phyloP scores from a whole-genome alignment of 2,888 invertebrate genomes.

The Mayetiola destructor region DNA sequence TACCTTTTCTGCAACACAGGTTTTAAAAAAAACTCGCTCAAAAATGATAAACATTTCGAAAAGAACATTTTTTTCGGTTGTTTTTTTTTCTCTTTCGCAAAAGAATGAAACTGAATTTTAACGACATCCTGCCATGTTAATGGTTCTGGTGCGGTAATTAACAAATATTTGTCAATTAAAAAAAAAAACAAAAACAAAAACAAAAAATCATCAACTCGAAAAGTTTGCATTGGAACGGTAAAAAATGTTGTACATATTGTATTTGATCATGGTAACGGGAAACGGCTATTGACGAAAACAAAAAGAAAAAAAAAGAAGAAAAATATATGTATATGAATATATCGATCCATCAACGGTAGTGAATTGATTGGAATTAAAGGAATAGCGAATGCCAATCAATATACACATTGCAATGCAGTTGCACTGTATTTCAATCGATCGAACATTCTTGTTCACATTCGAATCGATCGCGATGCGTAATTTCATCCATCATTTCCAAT shows the following conservation, averaged over 20 bases:
- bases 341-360: constrained; percentile 1
- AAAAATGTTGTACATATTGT: background rate
- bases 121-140: too few relatives aligned
- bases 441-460: background rate
- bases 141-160: background rate
- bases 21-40: background rate
- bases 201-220: background rate
- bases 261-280: too few relatives aligned
- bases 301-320: background rate
- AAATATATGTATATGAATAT: background rate
- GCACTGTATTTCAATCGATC: background rate
- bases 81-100: too few relatives aligned
- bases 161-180: background rate
- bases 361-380: background rate
- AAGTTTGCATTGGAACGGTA: too few relatives aligned
- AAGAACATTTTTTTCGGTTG: background rate
- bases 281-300: too few relatives aligned
- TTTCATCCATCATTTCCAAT: constrained; percentile 3
- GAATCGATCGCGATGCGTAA: background rate
- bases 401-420: background rate
- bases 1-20: too few relatives aligned
- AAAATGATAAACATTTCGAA: background rate
- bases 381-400: background rate
- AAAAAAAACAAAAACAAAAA: background rate
- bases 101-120: too few relatives aligned